Conservation (phyloP, 2,113 vertebrate species). For the Mus pahari region DNA sequence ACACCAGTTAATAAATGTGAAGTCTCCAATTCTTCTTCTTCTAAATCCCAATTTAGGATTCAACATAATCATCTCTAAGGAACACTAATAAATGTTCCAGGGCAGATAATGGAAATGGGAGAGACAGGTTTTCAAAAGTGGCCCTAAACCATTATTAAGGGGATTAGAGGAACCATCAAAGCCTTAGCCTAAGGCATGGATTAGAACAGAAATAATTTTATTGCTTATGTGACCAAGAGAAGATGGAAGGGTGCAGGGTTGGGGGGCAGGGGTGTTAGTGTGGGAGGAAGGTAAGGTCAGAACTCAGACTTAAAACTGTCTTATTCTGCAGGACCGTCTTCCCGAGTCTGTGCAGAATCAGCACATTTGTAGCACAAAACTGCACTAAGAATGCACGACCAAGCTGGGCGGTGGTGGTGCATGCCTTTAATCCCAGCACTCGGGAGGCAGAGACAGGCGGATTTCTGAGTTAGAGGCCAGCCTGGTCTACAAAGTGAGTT, state of each 20-base stretch:
- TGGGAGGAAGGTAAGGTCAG: constrained; percentile 49
- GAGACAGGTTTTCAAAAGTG: constrained; percentile 54
- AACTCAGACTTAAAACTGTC: constrained; percentile 35
- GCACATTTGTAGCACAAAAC: constrained; percentile 53
- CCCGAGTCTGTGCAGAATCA: constrained; percentile 47
- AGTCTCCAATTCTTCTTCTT: constrained; percentile 54
- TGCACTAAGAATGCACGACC: not conserved
- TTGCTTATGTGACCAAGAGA: constrained; percentile 75
- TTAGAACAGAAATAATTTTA: constrained; percentile 72
- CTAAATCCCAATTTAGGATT: constrained; percentile 51
- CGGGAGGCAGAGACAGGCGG: too few relatives aligned
- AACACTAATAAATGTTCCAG: constrained; percentile 53
- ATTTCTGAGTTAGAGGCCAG: too few relatives aligned
- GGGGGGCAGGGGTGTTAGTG: not conserved
- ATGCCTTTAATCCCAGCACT: too few relatives aligned
- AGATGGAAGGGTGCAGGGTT: constrained; percentile 22
- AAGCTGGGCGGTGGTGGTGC: too few relatives aligned
- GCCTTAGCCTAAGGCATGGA: constrained; percentile 50
- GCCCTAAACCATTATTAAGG: constrained; percentile 37
- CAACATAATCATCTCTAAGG: constrained; percentile 55
- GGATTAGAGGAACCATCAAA: constrained; percentile 54
- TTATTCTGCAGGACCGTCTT: constrained; percentile 43
- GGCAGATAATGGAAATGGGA: constrained; percentile 60
- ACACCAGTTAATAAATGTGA: constrained; percentile 78
- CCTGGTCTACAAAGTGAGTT: too few relatives aligned